phyloP scores from a whole-genome alignment of 2,888 invertebrate genomes.

The Tachina fera region DNA sequence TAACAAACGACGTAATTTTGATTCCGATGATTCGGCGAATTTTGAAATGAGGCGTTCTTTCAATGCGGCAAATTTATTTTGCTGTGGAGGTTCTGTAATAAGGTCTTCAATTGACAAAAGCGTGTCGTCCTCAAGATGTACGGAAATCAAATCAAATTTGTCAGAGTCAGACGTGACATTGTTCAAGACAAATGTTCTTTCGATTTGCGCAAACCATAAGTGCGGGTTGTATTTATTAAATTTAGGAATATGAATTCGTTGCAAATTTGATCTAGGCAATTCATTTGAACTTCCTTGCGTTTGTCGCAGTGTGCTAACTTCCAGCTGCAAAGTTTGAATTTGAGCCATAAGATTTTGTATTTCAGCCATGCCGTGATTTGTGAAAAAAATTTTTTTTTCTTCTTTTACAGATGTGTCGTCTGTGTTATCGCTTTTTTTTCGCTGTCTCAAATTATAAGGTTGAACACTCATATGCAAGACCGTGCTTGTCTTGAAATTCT shows the following conservation, averaged over 20 bases:
- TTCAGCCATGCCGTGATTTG: constrained; percentile 2
- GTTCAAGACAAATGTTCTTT: constrained; percentile 22
- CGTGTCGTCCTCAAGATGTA: constrained; percentile 45
- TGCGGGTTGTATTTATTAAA: constrained; percentile 48
- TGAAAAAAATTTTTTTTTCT: too few species aligned
- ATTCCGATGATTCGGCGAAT: constrained; percentile 23
- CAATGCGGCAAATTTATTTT: constrained; percentile 16
- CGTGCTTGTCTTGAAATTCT: not conserved
- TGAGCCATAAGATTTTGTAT: not conserved
- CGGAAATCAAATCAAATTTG: constrained; percentile 33
- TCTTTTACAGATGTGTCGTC: too few species aligned
- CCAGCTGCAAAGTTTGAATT: constrained; percentile 2
- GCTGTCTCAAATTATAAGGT: constrained; percentile 16
- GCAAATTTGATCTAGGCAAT: constrained; percentile 13
- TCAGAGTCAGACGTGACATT: constrained; percentile 7
- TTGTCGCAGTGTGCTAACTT: constrained; percentile 8
- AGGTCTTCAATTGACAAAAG: constrained; percentile 55
- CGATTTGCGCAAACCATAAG: constrained; percentile 49
- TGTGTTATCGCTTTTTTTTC: not conserved
- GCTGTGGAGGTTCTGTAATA: constrained; percentile 39
- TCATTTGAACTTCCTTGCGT: not conserved
- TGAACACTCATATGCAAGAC: constrained; percentile 4
- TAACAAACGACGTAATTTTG: constrained; percentile 34
- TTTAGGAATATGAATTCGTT: constrained; percentile 25
- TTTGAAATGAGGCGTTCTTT: constrained; percentile 14